A percentile compares a stretch with the other conserved stretches of the same genome.
These are phyloP conservation scores for Patella ulyssiponensis DNA, from an alignment of 2,888 invertebrate genomes.

Conservation along the genomic window DNA sequence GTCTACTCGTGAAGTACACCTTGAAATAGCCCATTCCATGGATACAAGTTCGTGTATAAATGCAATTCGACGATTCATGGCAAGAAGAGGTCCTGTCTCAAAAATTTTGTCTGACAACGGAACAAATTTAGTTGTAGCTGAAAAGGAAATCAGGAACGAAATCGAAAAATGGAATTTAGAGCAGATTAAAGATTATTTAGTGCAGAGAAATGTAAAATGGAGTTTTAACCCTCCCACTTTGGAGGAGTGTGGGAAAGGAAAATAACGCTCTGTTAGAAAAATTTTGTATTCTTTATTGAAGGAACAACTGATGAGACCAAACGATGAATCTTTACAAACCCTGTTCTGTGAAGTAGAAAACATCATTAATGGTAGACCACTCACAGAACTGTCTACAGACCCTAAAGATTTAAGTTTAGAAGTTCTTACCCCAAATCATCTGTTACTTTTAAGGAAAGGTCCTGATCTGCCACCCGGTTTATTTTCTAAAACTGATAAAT, in stretches of 20 bases:
- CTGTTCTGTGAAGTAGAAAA: constrained; percentile 26
- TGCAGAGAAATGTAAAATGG: constrained; percentile 32
- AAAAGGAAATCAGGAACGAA: constrained; percentile 20
- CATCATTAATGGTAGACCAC: constrained; percentile 34
- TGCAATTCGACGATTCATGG: constrained; percentile 20
- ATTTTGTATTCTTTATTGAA: constrained; percentile 22
- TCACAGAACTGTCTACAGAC: constrained; percentile 26
- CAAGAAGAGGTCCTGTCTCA: constrained; percentile 23
- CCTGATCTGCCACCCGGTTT: constrained; percentile 31
- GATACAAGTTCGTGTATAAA: no score
- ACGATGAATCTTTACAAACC: constrained; percentile 26
- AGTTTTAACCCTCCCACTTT: constrained; percentile 39
- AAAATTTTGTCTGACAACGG: constrained; percentile 30
- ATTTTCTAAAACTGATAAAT: constrained; percentile 32
- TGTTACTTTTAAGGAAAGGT: constrained; percentile 25
- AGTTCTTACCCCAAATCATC: constrained; percentile 35
- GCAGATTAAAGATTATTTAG: constrained; percentile 24
- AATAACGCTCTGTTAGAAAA: constrained; percentile 19
- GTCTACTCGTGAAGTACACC: neutral
- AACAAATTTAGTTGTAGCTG: no score
- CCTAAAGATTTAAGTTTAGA: constrained; percentile 21
- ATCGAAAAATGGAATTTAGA: constrained; percentile 33
- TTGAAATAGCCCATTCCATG: no score
- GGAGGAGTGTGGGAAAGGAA: constrained; percentile 43
- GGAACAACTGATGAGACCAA: constrained; percentile 23